Evolutionary conservation across 2,113 vertebrate species (phyloP), one percentile per base, ranked within the genome.

Genomic region (Prinia subflava): DNA sequence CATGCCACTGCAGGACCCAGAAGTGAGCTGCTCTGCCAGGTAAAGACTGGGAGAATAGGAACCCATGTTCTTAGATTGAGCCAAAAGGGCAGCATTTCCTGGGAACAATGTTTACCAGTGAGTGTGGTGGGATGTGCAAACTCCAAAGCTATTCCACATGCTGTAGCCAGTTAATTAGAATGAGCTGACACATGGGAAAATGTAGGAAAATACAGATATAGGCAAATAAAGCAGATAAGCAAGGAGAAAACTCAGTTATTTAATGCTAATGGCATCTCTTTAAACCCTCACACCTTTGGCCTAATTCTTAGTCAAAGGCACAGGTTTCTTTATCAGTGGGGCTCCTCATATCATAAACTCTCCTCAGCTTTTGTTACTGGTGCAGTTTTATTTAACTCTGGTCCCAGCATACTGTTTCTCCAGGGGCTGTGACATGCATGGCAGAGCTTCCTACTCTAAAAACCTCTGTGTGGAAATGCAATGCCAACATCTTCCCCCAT

Each of bases 1-100:
- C 22, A 28, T 6, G 3, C 0, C 2, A 42, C 15, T 6, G 1
- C 4, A 14, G 50, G 24, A 59, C 9, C 21, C 52, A 82, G n/a
- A 52, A 56, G 13, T 2, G 19, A 83, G 24, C 33, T 62, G 57
- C 22, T 76, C 28, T 52, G 24, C 15, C 41, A 13, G n/a, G 16
- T 21, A 31, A 63, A 67, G n/a, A 16, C 8, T 19, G 28, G 16
- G 11, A 93, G 21, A 85, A 62, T 8, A 62, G 1, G 5, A 91
- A 53, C 7, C 8, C 8, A 2, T 2, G 6, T 14, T 28, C 28
- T 16, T 56, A 55, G 52, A 68, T 5, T 4, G 23, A 41, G 24
- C 33, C 55, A 73, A 77, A 71, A 3, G 6, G 8, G 20, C 2
- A 90, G 33, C 65, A 42, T 20, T 20, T 35, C 21, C 19, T 39